Base-by-base conservation (phyloP, 2,113 vertebrate species). In the Progne subis region DNA sequence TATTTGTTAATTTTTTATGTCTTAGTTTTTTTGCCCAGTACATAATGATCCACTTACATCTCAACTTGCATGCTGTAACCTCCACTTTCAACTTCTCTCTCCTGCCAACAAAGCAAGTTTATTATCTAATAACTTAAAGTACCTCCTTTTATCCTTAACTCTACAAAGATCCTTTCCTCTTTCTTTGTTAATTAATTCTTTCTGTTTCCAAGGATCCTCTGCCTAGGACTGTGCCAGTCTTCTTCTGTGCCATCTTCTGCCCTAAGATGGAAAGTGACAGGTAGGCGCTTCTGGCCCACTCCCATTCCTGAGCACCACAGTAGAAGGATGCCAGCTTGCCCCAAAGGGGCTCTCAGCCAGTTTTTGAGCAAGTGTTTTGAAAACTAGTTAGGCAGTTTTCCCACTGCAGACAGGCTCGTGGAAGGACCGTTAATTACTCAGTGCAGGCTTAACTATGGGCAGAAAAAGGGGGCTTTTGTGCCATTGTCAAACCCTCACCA, bases 401-500 rank as follows among this genome's bases (percentile, higher is more conserved):
- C 94, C 92, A 75, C 76, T 81, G 86, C 34, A 93, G 88, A 82
- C 72, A 78, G 76, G 60, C 72, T 78, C 16, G 15, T 86, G 80
- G 92, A 75, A 95, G 49, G 90, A 71, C 93, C 86, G 76, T 94
- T 96, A 97, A 96, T 93, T 97, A 95, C 95, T 75, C 69, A 63
- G 34, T 17, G 9, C 60, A 68, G 72, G 82, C 93, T 95, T 92
- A 90, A 90, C 92, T 2, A 18, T 49, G 86, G 86, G 61, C 72
- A 94, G 94, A 71, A 96, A 78, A 94, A 90, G 82, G 71, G 92
- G 90, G 82, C 92, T 97, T 97, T 92, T 96, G 95, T 86, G 86
- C 3, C 0, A 95, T 89, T 96, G 96, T 96, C 96, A 65, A 43
- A 81, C 86, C 88, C 56, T 96, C 83, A 41, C 97, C 94, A 83